Percentiles rank a stretch among this genome's conserved stretches.
Conservation (phyloP, 2,113 vertebrate genomes). For the Catharus fuscescens region DNA sequence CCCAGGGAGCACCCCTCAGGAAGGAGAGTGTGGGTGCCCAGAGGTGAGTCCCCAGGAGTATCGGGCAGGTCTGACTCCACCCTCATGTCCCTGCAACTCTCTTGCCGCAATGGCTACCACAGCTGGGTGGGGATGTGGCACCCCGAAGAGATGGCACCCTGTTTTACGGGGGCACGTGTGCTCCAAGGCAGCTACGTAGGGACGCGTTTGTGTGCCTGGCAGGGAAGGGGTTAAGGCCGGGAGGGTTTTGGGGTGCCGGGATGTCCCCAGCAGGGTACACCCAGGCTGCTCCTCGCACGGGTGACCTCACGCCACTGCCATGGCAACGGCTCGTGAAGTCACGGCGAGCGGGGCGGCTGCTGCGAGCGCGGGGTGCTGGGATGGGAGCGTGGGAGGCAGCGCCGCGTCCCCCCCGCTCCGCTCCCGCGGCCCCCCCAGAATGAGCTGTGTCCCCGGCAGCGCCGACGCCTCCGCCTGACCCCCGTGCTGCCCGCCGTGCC, state of each 20-base stretch:
- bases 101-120: accelerated
- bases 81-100: background rate
- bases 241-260: background rate
- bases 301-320: slow-evolving; percentile 60
- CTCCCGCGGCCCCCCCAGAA: background rate
- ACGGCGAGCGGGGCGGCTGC: background rate
- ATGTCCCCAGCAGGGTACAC: background rate
- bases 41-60: background rate
- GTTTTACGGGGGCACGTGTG: accelerated
- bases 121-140: background rate
- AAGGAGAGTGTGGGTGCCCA: background rate
- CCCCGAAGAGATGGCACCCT: accelerated
- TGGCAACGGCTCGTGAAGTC: slow-evolving; percentile 63
- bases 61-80: background rate
- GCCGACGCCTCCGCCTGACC: background rate
- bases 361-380: background rate
- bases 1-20: background rate
- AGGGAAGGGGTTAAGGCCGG: background rate
- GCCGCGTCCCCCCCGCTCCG: background rate
- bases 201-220: background rate
- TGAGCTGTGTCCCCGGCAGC: background rate
- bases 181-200: background rate
- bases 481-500: background rate
- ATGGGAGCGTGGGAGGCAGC: background rate
- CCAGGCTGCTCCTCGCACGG: background rate